phyloP scores from a whole-genome alignment of 2,888 invertebrate genomes.

The Colostygia pectinataria region DNA sequence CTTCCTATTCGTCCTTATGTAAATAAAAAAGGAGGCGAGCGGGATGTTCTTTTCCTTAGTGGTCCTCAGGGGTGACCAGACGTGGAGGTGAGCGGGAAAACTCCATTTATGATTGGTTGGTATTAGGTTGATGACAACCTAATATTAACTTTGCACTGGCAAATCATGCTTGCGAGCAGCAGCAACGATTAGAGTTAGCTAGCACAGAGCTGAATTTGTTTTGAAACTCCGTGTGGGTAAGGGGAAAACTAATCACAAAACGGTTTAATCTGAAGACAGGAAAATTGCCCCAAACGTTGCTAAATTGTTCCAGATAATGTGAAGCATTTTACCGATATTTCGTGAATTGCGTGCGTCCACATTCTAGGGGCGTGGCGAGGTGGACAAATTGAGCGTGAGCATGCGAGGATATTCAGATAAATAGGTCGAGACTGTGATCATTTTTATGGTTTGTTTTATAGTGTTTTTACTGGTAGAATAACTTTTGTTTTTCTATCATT shows the following conservation, averaged over 20 bases:
- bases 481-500: neutral
- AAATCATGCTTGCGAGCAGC: no score
- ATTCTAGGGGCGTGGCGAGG: slow-evolving; percentile 33
- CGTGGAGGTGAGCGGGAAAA: no score
- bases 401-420: slow-evolving; percentile 21
- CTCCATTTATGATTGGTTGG: no score
- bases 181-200: no score
- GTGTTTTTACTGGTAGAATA: slow-evolving; percentile 8
- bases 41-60: no score
- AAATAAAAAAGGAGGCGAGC: no score
- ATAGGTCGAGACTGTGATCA: slow-evolving; percentile 19
- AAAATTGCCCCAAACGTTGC: slow-evolving; percentile 23
- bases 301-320: slow-evolving; percentile 28
- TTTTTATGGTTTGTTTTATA: slow-evolving; percentile 19
- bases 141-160: no score
- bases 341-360: slow-evolving; percentile 51
- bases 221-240: slow-evolving; percentile 14
- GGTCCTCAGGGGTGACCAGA: no score
- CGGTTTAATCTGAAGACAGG: slow-evolving; percentile 26
- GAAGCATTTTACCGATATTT: slow-evolving; percentile 31
- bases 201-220: neutral
- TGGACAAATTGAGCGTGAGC: slow-evolving; percentile 17
- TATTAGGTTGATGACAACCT: no score
- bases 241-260: slow-evolving; percentile 22
- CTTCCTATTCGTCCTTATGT: no score